phyloP scores from a whole-genome alignment of 2,888 invertebrate species.

The Margaritifera margaritifera region DNA sequence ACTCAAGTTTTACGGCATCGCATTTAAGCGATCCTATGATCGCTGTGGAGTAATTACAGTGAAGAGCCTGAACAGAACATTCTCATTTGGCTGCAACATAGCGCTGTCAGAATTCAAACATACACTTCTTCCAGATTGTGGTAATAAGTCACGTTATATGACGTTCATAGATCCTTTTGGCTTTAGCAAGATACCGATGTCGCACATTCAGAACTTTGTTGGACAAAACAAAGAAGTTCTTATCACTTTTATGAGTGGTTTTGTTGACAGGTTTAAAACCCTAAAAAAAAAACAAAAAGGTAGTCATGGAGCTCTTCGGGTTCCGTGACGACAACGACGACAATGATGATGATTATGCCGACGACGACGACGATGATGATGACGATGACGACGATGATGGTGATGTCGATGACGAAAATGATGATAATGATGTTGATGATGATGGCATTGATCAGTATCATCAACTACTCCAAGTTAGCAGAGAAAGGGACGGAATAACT shows the following conservation, averaged over 20 bases:
- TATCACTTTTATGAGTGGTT: constrained; percentile 19
- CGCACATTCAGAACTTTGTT: constrained; percentile 3
- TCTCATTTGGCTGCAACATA: neutral
- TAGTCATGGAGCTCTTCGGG: neutral
- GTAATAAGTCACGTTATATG: neutral
- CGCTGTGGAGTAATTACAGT: neutral
- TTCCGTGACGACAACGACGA: neutral
- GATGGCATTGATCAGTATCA: too few species aligned
- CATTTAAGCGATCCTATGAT: too few species aligned
- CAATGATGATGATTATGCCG: too few species aligned
- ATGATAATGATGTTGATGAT: too few species aligned
- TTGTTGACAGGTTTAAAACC: neutral
- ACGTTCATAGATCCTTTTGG: constrained; percentile 18
- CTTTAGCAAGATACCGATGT: constrained; percentile 11
- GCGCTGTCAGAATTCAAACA: neutral
- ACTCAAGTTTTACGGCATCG: constrained; percentile 2
- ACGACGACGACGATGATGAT: too few species aligned
- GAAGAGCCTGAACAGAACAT: neutral
- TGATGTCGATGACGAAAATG: too few species aligned
- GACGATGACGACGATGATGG: too few species aligned
- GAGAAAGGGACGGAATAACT: too few species aligned
- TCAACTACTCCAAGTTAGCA: too few species aligned
- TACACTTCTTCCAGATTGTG: neutral
- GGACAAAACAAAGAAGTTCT: constrained; percentile 9
- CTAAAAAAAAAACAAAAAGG: neutral